Evolutionary conservation across 2,797 vertebrate genomes (phyloP), one percentile per base, ranked within the genome.

Genomic region (Sebastes umbrosus): DNA sequence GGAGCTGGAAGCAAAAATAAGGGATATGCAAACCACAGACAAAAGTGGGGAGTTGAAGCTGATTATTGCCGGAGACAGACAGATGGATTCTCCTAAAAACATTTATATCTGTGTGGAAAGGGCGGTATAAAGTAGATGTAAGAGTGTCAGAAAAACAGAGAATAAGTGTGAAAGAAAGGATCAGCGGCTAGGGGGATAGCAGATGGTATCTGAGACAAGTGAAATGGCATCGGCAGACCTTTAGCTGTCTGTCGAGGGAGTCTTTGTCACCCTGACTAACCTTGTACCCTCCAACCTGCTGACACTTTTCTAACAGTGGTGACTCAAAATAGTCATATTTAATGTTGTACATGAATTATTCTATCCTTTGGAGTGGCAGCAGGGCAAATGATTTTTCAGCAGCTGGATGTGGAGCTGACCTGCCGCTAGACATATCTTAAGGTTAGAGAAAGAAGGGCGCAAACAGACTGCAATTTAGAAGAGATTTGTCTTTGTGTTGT

Each of bases 21-120:
- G 62, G 27, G 76, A 84, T 91, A 79, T 85, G 79, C 69, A 86
- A 86, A 85, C 29, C 59, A 29, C 32, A 59, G 29, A 80, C 39
- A 27, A 31, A 75, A 55, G 67, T 62, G 59, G n/a, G 50, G 29
- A 7, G 20, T 22, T 82, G 25, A 77, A 65, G 69, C 50, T 1
- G 8, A 46, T 68, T 32, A 64, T 39, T 71, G 25, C 32, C 4
- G 3, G 20, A 52, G 8, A 54, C 36, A 68, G 14, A 70, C 43
- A 60, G 36, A 77, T 73, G 62, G 67, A 78, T 66, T 74, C 36
- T 73, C 50, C 50, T 73, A 63, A 65, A 81, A 54, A 72, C 20
- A 58, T 69, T 25, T 75, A 34, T 54, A 60, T 82, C 36, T 34
- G 9, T 63, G 39, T 60, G 20, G 22, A 73, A 57, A 34, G 3